Conservation (phyloP, 2,797 vertebrate genomes). For the Sebastes taczanowskii region DNA sequence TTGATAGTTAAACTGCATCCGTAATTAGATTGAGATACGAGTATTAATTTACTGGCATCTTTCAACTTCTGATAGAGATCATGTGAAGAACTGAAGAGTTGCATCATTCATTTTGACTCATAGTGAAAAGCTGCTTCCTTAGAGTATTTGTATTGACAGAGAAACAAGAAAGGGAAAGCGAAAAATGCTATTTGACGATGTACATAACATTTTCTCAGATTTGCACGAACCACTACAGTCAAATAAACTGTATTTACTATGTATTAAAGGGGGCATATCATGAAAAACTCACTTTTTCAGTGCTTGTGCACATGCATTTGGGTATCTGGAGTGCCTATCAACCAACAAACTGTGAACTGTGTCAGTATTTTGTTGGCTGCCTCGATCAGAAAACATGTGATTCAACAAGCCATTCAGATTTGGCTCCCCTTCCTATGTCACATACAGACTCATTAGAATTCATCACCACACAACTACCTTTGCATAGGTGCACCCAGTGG, state of each 20-base stretch:
- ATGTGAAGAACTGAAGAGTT: neutral
- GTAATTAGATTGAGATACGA: constrained; percentile 33
- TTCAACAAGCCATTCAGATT: no score
- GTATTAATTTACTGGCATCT: constrained; percentile 19
- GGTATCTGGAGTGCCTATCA: neutral
- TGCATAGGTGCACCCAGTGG: no score
- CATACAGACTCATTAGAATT: no score
- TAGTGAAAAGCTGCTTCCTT: neutral
- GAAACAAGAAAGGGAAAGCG: neutral
- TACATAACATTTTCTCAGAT: neutral
- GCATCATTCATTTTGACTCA: neutral
- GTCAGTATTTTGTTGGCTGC: neutral
- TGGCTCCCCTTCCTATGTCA: no score
- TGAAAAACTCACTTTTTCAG: neutral
- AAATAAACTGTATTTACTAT: neutral
- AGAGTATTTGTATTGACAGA: neutral
- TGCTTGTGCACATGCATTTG: neutral
- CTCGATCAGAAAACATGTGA: neutral
- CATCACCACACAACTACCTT: no score
- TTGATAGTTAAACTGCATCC: constrained; percentile 38
- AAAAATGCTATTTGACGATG: neutral
- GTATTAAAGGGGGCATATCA: neutral
- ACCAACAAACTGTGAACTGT: neutral
- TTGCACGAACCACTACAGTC: neutral
- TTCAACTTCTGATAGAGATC: constrained; percentile 12